A percentile compares a stretch with the other conserved stretches of the same genome.
Evolutionary conservation across 2,113 vertebrate species (phyloP).

Genomic region (Eolophus roseicapilla): DNA sequence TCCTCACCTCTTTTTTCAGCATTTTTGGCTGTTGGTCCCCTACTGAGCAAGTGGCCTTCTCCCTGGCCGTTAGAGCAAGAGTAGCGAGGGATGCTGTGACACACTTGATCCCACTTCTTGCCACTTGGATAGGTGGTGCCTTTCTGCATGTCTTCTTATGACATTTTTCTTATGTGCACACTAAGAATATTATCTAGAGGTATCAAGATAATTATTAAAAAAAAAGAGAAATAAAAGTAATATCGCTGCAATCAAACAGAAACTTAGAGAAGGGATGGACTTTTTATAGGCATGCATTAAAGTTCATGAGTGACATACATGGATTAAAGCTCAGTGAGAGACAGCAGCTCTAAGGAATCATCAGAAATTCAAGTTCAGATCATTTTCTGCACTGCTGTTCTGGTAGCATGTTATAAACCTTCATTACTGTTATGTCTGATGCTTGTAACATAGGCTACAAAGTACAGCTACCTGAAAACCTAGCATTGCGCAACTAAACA

Average conservation of each 20-base stretch:
- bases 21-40: neutral
- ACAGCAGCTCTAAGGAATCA: neutral
- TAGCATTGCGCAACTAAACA: neutral
- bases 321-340: neutral
- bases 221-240: neutral
- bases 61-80: neutral
- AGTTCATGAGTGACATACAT: neutral
- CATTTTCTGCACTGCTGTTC: neutral
- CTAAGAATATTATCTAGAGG: neutral
- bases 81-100: neutral
- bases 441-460: neutral
- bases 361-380: neutral
- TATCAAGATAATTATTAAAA: neutral
- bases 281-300: neutral
- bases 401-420: neutral
- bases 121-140: neutral
- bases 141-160: neutral
- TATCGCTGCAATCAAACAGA: neutral
- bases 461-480: neutral
- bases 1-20: neutral
- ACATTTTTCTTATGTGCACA: neutral
- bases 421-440: neutral
- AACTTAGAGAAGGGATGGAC: neutral
- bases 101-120: neutral
- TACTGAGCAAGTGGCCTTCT: neutral